A percentile compares a stretch with the other conserved stretches of the same genome.
phyloP scores from a whole-genome alignment of 2,888 invertebrate genomes.

The Drosophila suboccidentalis region DNA sequence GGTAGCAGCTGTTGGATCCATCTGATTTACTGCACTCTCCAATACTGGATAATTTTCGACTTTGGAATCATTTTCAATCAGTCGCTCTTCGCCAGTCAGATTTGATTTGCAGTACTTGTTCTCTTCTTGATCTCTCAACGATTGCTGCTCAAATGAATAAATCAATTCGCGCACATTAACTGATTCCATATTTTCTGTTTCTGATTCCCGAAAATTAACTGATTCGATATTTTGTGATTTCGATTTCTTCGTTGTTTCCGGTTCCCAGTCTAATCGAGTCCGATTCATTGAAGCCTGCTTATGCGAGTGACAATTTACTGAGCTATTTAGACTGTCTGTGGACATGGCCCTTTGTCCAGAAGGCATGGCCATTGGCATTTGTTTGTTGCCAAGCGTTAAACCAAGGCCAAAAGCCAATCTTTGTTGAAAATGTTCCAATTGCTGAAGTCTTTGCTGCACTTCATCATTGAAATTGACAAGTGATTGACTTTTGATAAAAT shows the following conservation, averaged over 20 bases:
- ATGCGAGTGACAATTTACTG: conserved; percentile 1
- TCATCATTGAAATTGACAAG: conserved; percentile 34
- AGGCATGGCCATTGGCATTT: not conserved
- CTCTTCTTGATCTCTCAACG: conserved; percentile 55
- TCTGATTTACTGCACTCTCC: conserved; percentile 1
- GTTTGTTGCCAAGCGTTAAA: conserved; percentile 8
- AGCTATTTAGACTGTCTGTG: conserved; percentile 1
- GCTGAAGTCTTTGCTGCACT: conserved; percentile 64
- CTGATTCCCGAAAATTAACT: conserved; percentile 84
- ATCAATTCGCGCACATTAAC: conserved; percentile 87
- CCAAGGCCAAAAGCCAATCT: conserved; percentile 9
- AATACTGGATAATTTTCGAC: not conserved
- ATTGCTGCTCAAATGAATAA: conserved; percentile 88
- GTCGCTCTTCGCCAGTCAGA: not conserved
- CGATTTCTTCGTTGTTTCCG: not conserved
- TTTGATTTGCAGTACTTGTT: conserved; percentile 6
- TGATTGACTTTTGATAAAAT: not conserved
- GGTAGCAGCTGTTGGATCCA: not conserved
- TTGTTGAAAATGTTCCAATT: conserved; percentile 69
- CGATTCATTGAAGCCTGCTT: not conserved
- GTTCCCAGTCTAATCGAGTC: not conserved
- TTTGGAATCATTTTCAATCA: conserved; percentile 1
- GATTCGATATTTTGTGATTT: conserved; percentile 17
- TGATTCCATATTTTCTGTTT: conserved; percentile 16
- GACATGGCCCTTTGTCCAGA: not conserved